Conservation (phyloP, 2,113 vertebrate species). For the Oreocharis arfaki region DNA sequence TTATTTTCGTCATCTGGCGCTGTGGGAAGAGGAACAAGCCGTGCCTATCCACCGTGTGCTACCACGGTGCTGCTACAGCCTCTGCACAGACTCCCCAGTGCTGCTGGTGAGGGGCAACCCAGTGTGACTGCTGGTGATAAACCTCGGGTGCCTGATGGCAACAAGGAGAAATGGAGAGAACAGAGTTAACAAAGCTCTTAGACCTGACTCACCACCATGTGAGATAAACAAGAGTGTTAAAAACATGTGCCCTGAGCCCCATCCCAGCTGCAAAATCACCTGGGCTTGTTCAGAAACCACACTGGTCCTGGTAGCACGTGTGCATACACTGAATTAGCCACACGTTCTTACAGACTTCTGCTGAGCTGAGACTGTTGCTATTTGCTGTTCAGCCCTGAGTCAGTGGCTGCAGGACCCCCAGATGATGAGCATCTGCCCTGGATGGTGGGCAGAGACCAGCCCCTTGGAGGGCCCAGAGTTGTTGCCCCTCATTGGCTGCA, state of each 20-base stretch:
- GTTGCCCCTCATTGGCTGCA: background rate
- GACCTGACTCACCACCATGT: background rate
- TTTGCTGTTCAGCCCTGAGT: background rate
- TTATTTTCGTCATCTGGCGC: background rate
- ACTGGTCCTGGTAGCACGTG: fast-evolving
- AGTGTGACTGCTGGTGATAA: fast-evolving
- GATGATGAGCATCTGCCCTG: background rate
- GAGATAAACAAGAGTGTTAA: background rate
- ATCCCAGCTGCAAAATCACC: background rate
- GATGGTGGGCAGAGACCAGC: background rate
- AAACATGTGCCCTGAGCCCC: background rate
- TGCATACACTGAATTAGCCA: fast-evolving
- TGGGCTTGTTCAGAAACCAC: background rate
- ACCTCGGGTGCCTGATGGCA: background rate
- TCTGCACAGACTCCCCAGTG: background rate
- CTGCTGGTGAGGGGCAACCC: background rate
- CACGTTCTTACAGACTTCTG: background rate
- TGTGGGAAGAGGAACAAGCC: background rate
- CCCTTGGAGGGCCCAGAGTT: background rate
- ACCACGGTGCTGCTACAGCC: background rate
- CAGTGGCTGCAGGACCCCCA: background rate
- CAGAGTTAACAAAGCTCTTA: background rate
- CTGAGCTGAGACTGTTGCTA: background rate
- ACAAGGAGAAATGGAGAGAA: background rate
- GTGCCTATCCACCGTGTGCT: fast-evolving